phyloP scores from a whole-genome alignment of 2,888 invertebrate genomes.

The Marronus borbonicus region DNA sequence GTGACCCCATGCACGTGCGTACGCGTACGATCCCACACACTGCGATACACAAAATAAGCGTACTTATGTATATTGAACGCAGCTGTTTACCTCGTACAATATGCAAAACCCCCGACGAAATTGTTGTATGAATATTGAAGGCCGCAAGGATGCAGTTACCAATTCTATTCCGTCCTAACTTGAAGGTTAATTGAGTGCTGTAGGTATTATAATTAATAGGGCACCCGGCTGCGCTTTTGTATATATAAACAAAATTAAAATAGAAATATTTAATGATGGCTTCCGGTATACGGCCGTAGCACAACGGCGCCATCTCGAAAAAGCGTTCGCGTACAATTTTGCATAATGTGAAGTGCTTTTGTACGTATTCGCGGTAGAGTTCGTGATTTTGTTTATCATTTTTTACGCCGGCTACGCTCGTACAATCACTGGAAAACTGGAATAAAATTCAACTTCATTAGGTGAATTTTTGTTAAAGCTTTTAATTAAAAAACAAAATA shows the following conservation, averaged over 20 bases:
- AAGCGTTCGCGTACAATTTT: background rate
- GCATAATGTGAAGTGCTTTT: background rate
- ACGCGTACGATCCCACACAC: too few relatives aligned
- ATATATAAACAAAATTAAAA: slow-evolving; percentile 18
- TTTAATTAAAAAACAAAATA: too few relatives aligned
- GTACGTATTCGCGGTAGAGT: background rate
- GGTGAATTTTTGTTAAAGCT: too few relatives aligned
- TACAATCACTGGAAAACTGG: too few relatives aligned
- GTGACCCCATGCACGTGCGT: too few relatives aligned
- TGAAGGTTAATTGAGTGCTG: slow-evolving; percentile 36
- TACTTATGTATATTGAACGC: background rate
- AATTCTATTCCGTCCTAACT: slow-evolving; percentile 27
- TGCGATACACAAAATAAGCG: background rate
- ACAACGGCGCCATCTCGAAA: background rate
- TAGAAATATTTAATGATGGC: slow-evolving; percentile 9
- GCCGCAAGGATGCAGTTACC: slow-evolving; percentile 26
- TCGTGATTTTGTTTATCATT: too few relatives aligned
- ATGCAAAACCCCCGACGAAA: slow-evolving; percentile 14
- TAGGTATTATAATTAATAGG: slow-evolving; percentile 27
- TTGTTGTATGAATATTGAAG: slow-evolving; percentile 28
- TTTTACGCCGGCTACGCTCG: too few relatives aligned
- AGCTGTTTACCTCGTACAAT: background rate
- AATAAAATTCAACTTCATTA: too few relatives aligned
- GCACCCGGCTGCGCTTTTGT: slow-evolving; percentile 24
- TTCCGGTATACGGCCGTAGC: background rate